Evolutionary conservation across 2,888 invertebrate species (phyloP).

Genomic region (Gastrophysa polygoni): DNA sequence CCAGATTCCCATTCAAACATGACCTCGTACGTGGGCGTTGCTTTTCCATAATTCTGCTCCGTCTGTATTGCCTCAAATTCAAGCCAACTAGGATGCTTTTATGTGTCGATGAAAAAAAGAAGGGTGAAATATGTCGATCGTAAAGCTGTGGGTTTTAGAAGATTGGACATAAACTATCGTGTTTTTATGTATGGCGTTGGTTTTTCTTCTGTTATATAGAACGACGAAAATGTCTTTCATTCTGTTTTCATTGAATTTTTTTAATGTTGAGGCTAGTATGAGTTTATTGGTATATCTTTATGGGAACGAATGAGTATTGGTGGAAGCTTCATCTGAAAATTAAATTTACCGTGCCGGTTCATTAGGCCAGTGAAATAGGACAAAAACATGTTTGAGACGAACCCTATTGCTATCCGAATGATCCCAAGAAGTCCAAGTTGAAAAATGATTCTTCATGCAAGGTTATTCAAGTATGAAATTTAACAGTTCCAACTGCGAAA

Average conservation of each 20-base stretch:
- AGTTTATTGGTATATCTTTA: background rate
- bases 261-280: background rate
- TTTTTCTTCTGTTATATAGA: background rate
- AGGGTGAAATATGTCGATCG: background rate
- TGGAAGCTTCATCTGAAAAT: too few species aligned
- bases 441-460: too few species aligned
- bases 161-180: constrained; percentile 7
- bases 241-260: background rate
- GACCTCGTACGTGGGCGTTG: constrained; percentile 14
- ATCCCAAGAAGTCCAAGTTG: too few species aligned
- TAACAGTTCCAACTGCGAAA: too few species aligned
- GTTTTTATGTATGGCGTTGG: background rate
- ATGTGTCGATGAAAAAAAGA: background rate
- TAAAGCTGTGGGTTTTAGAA: constrained; percentile 8
- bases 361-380: too few species aligned
- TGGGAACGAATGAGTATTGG: too few species aligned
- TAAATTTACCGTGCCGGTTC: too few species aligned
- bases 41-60: constrained; percentile 1
- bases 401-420: too few species aligned
- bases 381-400: too few species aligned
- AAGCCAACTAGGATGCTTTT: constrained; percentile 13
- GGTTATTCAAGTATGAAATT: too few species aligned
- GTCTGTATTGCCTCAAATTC: constrained; percentile 10
- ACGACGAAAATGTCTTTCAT: background rate
- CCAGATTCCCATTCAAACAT: constrained; percentile 15